phyloP scores from a whole-genome alignment of 30 jellyfish, hydroid and myxozoan genomes.

The Turritopsis rubra region DNA sequence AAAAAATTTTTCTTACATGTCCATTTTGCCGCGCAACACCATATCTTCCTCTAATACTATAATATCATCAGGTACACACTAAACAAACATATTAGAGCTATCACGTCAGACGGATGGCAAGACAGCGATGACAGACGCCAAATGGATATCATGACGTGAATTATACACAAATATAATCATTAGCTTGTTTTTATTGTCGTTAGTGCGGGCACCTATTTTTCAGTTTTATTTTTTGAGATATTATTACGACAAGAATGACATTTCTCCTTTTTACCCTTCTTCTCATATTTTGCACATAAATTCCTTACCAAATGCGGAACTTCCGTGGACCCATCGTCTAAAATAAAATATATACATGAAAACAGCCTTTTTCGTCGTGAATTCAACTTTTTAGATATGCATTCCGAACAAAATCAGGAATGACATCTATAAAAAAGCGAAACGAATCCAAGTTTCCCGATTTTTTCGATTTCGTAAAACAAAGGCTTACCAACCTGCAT shows the following conservation, averaged over 20 bases:
- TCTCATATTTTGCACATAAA: too few species aligned
- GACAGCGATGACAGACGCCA: neutral
- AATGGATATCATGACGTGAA: neutral
- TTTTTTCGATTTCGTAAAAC: neutral
- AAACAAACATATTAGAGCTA: neutral
- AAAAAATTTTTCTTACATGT: slow-evolving; percentile 49
- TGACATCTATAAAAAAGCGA: neutral
- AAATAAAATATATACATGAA: neutral
- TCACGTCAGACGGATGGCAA: neutral
- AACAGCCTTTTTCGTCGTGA: too few species aligned
- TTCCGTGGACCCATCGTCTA: slow-evolving; percentile 5
- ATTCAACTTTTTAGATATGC: neutral
- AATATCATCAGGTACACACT: slow-evolving; percentile 17
- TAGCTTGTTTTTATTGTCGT: too few species aligned
- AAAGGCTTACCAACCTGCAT: neutral
- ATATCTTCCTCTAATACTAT: slow-evolving; percentile 72
- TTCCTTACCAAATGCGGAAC: slow-evolving; percentile 10
- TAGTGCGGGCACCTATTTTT: neutral
- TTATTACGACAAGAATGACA: neutral
- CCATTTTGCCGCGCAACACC: slow-evolving; percentile 83
- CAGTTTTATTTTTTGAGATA: neutral
- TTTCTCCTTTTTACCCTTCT: neutral
- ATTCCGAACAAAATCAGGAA: too few species aligned
- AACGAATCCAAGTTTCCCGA: neutral
- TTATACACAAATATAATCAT: too few species aligned